A percentile compares a stretch with the other conserved stretches of the same genome.
Conservation (phyloP, 2,113 vertebrate species). For the Bos taurus region DNA sequence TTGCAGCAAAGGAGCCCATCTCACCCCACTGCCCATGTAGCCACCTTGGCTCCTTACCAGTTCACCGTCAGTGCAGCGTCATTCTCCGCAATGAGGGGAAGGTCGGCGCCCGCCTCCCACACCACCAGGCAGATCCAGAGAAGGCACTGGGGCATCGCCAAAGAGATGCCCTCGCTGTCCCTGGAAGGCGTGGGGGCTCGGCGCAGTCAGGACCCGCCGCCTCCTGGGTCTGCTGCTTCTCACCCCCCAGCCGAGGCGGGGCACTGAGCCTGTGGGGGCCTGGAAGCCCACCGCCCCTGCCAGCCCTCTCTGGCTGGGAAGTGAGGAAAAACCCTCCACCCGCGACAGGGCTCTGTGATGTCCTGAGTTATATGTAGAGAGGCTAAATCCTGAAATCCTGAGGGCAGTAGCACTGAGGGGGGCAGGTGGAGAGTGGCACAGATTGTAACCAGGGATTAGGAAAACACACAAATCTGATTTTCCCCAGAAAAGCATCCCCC, state of each 20-base stretch:
- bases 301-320: neutral
- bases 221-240: constrained; percentile 1
- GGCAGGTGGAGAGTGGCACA: constrained; percentile 75
- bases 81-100: constrained; percentile 93
- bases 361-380: constrained; percentile 74
- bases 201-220: neutral
- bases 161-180: neutral
- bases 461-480: constrained; percentile 95
- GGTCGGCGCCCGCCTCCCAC: constrained; percentile 86
- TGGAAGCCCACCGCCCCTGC: neutral
- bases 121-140: constrained; percentile 89
- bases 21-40: no score
- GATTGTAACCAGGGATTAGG: constrained; percentile 95
- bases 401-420: constrained; percentile 54
- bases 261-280: neutral
- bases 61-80: constrained; percentile 93
- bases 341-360: constrained; percentile 40
- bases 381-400: constrained; percentile 77
- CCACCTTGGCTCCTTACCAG: constrained; percentile 86
- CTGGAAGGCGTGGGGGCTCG: neutral
- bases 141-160: constrained; percentile 74
- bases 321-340: constrained; percentile 32
- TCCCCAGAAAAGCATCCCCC: constrained; percentile 88
- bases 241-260: neutral
- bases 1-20: neutral